Percentiles rank a stretch among this genome's conserved stretches.
phyloP scores from a whole-genome alignment of 2,113 vertebrate species.

The Marmota flaviventris region DNA sequence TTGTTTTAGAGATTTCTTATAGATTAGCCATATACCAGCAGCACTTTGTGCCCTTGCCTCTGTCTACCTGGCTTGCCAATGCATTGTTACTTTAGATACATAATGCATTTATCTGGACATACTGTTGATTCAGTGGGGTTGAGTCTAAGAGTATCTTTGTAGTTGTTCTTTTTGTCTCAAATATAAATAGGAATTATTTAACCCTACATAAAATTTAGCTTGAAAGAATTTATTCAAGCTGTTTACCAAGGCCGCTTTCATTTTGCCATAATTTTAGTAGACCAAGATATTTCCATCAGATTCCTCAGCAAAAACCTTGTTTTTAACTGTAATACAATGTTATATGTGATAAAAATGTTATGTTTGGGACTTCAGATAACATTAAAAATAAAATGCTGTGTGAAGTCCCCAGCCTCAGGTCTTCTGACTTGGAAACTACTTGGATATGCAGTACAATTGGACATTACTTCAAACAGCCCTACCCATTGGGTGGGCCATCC shows the following conservation, averaged over 20 bases:
- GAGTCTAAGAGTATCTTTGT: constrained; percentile 28
- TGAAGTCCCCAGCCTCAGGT: neutral
- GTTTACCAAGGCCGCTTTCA: constrained; percentile 25
- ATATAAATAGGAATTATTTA: constrained; percentile 68
- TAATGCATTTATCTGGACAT: neutral
- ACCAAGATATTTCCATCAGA: constrained; percentile 31
- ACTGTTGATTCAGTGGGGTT: neutral
- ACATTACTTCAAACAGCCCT: neutral
- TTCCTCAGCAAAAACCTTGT: constrained; percentile 55
- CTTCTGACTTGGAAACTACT: constrained; percentile 38
- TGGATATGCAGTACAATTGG: neutral
- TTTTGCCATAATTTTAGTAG: constrained; percentile 57
- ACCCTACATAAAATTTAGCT: constrained; percentile 11
- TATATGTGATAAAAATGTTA: neutral
- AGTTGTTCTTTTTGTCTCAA: constrained; percentile 50
- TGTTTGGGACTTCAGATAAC: neutral
- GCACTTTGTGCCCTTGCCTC: neutral
- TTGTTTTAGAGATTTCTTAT: constrained; percentile 1
- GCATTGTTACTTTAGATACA: neutral
- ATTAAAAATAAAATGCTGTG: constrained; percentile 45
- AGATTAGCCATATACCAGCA: neutral
- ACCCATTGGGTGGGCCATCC: neutral
- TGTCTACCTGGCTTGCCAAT: neutral
- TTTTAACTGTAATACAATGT: neutral
- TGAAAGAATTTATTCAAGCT: constrained; percentile 46